phyloP scores from a whole-genome alignment of 2,888 invertebrate species.

The Ashinkailepas kermadecensis region DNA sequence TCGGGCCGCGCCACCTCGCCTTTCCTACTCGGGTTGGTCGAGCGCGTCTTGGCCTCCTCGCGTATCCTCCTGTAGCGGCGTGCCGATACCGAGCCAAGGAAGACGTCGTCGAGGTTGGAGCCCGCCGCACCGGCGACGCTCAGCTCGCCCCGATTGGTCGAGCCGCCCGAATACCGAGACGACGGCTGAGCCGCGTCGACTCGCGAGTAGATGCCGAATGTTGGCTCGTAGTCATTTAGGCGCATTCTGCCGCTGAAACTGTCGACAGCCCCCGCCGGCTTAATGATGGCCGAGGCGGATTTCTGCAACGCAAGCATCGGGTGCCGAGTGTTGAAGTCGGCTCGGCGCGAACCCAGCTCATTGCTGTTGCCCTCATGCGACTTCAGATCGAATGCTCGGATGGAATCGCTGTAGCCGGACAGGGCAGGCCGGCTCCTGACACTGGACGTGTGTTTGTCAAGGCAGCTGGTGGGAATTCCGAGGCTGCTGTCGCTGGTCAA shows the following conservation, averaged over 20 bases:
- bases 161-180: neutral
- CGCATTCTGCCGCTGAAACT: neutral
- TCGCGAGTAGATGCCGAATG: constrained; percentile 7
- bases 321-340: neutral
- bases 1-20: neutral
- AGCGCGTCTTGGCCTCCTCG: constrained; percentile 19
- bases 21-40: neutral
- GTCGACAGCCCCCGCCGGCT: neutral
- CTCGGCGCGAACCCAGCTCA: neutral
- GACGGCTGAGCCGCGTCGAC: neutral
- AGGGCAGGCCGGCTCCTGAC: too few relatives aligned
- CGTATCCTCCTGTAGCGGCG: constrained; percentile 13
- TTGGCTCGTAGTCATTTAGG: constrained; percentile 4
- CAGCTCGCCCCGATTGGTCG: neutral
- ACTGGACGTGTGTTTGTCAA: too few relatives aligned
- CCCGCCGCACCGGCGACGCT: neutral
- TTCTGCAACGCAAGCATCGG: constrained; percentile 1
- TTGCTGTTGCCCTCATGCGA: neutral
- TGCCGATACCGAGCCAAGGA: neutral
- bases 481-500: too few relatives aligned
- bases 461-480: too few relatives aligned
- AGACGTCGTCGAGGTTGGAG: constrained; percentile 4
- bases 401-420: too few relatives aligned
- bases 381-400: neutral
- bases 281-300: constrained; percentile 18